Conservation (phyloP, 2,797 vertebrate species). For the Molossus molossus region DNA sequence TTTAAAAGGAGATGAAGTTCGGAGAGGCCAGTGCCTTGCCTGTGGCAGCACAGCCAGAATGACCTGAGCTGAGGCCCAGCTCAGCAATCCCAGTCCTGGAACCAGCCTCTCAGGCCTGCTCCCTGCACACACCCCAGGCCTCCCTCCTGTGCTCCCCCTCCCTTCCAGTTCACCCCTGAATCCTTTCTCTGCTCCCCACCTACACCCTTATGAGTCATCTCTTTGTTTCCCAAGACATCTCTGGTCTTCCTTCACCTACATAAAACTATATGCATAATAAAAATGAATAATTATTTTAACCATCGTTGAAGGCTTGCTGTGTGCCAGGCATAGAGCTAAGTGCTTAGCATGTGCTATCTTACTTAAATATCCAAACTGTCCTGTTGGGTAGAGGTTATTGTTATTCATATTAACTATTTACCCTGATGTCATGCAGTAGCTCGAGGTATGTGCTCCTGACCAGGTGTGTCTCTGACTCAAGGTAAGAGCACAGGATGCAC, state of each 20-base stretch:
- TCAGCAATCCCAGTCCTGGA: neutral
- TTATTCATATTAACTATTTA: neutral
- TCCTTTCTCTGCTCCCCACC: neutral
- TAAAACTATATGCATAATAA: neutral
- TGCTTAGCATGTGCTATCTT: neutral
- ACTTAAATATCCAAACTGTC: neutral
- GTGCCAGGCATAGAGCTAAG: neutral
- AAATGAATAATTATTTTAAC: neutral
- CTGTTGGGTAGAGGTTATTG: neutral
- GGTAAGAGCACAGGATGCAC: neutral
- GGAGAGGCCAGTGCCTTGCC: neutral
- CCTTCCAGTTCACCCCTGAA: neutral
- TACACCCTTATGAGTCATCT: neutral
- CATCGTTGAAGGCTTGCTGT: neutral
- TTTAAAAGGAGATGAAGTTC: neutral
- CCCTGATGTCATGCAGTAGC: neutral
- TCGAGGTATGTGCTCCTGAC: neutral
- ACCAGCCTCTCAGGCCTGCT: neutral
- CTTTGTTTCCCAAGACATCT: neutral
- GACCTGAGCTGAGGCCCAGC: neutral
- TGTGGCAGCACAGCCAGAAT: neutral
- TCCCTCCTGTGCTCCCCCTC: neutral
- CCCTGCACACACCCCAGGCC: neutral
- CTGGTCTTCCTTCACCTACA: neutral
- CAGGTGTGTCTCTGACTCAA: too few species aligned